Percentiles rank a stretch among this genome's conserved stretches.
Evolutionary conservation across 35 echinoderm and acorn worm species (phyloP).

Genomic region (Apostichopus parvimensis): DNA sequence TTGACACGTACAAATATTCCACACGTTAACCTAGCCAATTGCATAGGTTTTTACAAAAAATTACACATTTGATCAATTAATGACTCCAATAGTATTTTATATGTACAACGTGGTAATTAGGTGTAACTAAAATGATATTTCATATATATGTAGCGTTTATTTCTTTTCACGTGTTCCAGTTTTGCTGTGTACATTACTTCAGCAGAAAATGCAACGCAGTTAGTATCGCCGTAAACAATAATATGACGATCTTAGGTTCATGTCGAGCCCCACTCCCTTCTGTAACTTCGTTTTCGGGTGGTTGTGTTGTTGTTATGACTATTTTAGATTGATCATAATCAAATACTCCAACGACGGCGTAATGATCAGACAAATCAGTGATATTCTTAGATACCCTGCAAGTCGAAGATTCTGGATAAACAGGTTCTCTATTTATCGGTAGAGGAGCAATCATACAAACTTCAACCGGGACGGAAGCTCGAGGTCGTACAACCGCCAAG

Average conservation of each 20-base stretch:
- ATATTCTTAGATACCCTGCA: slow-evolving; percentile 45
- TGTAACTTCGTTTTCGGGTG: slow-evolving; percentile 12
- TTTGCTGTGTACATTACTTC: neutral
- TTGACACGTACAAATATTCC: too few species aligned
- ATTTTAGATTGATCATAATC: slow-evolving; percentile 45
- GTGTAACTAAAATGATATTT: too few species aligned
- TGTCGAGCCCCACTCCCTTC: neutral
- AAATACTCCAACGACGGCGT: slow-evolving; percentile 65
- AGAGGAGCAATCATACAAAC: slow-evolving; percentile 65
- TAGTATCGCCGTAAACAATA: neutral
- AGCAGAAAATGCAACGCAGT: neutral
- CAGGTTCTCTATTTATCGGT: slow-evolving; percentile 10
- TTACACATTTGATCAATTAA: too few species aligned
- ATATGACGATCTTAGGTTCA: neutral
- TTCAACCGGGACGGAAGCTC: slow-evolving; percentile 41
- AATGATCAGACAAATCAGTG: slow-evolving; percentile 74
- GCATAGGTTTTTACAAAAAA: too few species aligned
- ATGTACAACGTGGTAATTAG: too few species aligned
- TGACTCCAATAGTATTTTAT: too few species aligned
- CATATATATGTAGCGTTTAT: too few species aligned
- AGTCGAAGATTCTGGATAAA: slow-evolving; percentile 28
- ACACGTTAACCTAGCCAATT: too few species aligned
- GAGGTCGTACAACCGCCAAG: slow-evolving; percentile 62
- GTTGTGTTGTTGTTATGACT: neutral
- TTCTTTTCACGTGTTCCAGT: too few species aligned